Evolutionary conservation across 2,888 invertebrate genomes (phyloP).

Genomic region (Cheilosia grossa): DNA sequence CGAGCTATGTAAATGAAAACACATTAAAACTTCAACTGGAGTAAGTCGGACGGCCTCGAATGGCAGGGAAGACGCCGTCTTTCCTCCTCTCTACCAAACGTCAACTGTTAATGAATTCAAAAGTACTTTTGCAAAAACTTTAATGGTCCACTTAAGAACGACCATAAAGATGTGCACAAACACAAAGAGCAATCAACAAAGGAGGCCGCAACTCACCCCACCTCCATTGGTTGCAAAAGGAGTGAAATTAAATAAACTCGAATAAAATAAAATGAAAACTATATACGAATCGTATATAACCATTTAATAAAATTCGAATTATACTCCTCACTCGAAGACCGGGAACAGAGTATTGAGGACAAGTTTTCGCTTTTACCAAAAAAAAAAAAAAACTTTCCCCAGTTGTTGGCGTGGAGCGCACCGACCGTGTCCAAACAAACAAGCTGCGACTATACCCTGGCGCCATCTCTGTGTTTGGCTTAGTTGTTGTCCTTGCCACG

Average conservation of each 20-base stretch:
- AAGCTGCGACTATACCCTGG: slow-evolving; percentile 49
- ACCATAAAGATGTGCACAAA: slow-evolving; percentile 59
- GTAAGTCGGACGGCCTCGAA: slow-evolving; percentile 37
- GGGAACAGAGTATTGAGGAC: slow-evolving; percentile 18
- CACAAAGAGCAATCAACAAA: slow-evolving; percentile 50
- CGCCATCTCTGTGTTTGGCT: slow-evolving; percentile 54
- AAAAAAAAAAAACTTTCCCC: slow-evolving; percentile 33
- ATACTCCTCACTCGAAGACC: slow-evolving; percentile 10
- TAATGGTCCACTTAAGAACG: slow-evolving; percentile 63
- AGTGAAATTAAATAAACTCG: slow-evolving; percentile 46
- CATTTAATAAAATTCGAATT: slow-evolving; percentile 67
- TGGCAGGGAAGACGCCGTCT: not conserved
- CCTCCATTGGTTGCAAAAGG: not conserved
- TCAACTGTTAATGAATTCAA: slow-evolving; percentile 70
- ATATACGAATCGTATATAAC: slow-evolving; percentile 57
- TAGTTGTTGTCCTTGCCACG: slow-evolving; percentile 14
- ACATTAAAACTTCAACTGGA: slow-evolving; percentile 59
- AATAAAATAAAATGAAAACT: slow-evolving; percentile 53
- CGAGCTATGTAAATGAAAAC: slow-evolving; percentile 60
- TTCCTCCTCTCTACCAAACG: slow-evolving; percentile 15
- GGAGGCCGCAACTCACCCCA: not conserved
- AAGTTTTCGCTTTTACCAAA: slow-evolving; percentile 46
- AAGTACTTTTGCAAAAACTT: slow-evolving; percentile 66
- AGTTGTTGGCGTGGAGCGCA: slow-evolving; percentile 32
- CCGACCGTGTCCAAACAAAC: slow-evolving; percentile 68